phyloP scores from a whole-genome alignment of 2,888 invertebrate genomes.

The Dinocampus coccinellae region DNA sequence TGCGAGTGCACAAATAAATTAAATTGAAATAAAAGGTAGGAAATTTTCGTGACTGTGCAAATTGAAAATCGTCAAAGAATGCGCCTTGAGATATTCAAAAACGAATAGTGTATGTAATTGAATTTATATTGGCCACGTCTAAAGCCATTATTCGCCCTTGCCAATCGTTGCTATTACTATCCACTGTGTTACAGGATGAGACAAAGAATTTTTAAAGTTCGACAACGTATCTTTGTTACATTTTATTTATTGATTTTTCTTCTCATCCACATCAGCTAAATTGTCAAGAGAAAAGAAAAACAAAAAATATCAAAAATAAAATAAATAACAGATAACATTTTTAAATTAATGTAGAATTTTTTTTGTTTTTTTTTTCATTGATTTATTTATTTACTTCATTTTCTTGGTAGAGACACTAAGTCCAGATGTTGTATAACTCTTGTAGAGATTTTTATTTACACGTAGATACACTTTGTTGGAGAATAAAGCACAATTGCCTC shows the following conservation, averaged over 20 bases:
- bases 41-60: constrained; percentile 27
- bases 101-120: constrained; percentile 9
- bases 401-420: too few relatives aligned
- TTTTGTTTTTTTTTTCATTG: too few relatives aligned
- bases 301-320: too few relatives aligned
- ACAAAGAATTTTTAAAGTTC: background rate
- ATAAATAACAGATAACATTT: too few relatives aligned
- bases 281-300: background rate
- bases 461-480: background rate
- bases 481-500: background rate
- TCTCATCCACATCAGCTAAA: background rate
- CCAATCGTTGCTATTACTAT: background rate
- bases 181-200: background rate
- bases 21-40: constrained; percentile 30
- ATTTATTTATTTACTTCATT: too few relatives aligned
- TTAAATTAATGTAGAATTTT: too few relatives aligned
- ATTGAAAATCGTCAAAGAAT: background rate
- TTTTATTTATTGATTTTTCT: too few relatives aligned
- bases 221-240: background rate
- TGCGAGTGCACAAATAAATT: constrained; percentile 40
- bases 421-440: background rate
- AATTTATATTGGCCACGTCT: constrained; percentile 17
- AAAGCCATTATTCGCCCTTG: constrained; percentile 2
- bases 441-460: background rate
- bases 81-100: background rate